Base-by-base conservation (phyloP, 1,140 invertebrate species). In the Drosophila trapezifrons region DNA sequence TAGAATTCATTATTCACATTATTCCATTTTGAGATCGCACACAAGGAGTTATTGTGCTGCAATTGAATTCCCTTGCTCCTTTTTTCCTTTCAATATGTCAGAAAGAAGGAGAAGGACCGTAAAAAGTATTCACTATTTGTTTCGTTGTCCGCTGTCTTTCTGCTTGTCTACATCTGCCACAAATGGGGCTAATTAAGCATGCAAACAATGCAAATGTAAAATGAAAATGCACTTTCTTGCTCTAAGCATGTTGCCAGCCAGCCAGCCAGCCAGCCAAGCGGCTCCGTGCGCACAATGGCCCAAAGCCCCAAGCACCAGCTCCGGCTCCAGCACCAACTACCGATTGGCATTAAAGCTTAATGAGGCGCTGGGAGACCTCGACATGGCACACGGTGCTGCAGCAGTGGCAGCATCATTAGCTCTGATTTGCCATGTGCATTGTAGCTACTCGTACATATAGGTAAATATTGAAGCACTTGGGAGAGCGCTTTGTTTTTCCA, bases 341-440 rank as follows among this genome's bases (percentile, higher is more conserved):
- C 66, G 56, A 80, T 84, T 80, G 77, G 47, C 60, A 84, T 78
- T 85, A 80, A 54, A 63, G 65, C 65, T 65, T 86, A 86, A 86
- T 86, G 82, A 76, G 78, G 54, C 49, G 58, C 38, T 51, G 52
- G 63, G 55, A 75, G 74, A 56, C 37, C 40, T 25, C 46, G 60
- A 51, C 25, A 38, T 40, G 43, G 49, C 13, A 25, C 74, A 35
- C 37, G 29, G 42, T 63, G 70, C 56, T 47, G 35, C 73, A 56
- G 32, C 51, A 37, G 29, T 22, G 51, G 29, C 55, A 65, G 49
- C 64, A 75, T 79, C 58, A 82, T 87, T 87, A 78, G 65, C 66
- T 70, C 51, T 66, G 74, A 77, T 77, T 77, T 69, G 17, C 47
- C 38, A 43, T 20, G 37, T 58, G 45, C 60, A 64, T 32, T 32